phyloP scores from a whole-genome alignment of 2,797 vertebrate genomes.

The Tragopan temminckii region DNA sequence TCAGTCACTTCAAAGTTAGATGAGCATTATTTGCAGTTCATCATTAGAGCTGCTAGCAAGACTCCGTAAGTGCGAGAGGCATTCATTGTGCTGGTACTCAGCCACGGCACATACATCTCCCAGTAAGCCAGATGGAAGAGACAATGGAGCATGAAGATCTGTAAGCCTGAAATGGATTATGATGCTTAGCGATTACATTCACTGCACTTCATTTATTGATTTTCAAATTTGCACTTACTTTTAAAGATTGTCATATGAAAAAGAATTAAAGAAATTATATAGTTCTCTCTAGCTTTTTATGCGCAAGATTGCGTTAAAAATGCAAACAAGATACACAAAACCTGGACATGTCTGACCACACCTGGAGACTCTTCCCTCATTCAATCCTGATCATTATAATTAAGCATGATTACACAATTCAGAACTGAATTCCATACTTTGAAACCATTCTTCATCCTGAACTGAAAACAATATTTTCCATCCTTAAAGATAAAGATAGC shows the following conservation, averaged over 20 bases:
- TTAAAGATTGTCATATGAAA: neutral
- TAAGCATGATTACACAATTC: fast-evolving
- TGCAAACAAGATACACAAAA: neutral
- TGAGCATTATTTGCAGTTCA: neutral
- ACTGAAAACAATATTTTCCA: neutral
- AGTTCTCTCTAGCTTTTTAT: neutral
- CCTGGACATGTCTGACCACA: neutral
- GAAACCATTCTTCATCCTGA: neutral
- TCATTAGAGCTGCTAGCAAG: neutral
- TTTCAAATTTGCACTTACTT: neutral
- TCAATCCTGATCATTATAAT: neutral
- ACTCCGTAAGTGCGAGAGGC: neutral
- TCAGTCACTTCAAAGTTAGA: neutral
- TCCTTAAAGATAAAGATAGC: neutral
- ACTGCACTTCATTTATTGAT: neutral
- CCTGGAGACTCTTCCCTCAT: neutral
- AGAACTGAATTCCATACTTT: neutral
- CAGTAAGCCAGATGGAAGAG: neutral
- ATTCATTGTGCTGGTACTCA: neutral
- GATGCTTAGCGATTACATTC: neutral
- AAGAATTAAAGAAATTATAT: neutral
- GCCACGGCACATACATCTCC: neutral
- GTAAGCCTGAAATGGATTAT: neutral
- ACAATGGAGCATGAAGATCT: neutral
- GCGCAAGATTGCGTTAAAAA: neutral